Base-by-base conservation (phyloP, 2,113 vertebrate genomes). In the Apteryx owenii region DNA sequence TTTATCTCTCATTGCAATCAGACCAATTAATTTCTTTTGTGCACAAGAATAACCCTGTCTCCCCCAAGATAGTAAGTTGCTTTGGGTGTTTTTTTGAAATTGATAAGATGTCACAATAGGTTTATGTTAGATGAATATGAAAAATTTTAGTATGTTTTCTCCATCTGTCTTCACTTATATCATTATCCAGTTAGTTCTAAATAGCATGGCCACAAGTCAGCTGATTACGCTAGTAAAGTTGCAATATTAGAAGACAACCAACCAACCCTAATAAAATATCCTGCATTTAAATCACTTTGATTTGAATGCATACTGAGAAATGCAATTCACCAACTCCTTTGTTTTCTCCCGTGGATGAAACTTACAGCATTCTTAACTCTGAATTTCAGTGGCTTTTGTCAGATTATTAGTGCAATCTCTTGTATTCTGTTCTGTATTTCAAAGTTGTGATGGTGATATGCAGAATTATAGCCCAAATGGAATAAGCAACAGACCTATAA, bases 11-110 rank as follows among this genome's bases (percentile, higher is more conserved):
- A 68, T 65, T 95, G 75, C 70, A 72, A 42, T 93, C 79, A 90
- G 77, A 77, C 42, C 76, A 95, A 93, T 88, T 94, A 29, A 88
- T 92, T 94, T 94, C 8, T 94, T 94, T 79, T 76, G 18, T 77
- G 21, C 42, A 42, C 8, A 81, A 82, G 92, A 97, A 72, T 46
- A 93, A 94, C 21, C 16, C 5, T n/a, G 1, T 85, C 87, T 91
- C 19, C 68, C 25, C 72, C 36, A 89, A 91, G 71, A 36, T 8
- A 79, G 16, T 62, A 68, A 66, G 42, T 72, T 42, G n/a, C n/a
- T 91, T 83, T 54, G 28, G 23, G 9, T 89, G 8, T 70, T 23
- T 81, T 92, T 69, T 18, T 85, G 65, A 87, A 78, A 76, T 69
- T 65, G 2, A 42, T 78, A 73, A 64, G 56, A 31, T 78, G 60